These are phyloP conservation scores for Platyura marginata DNA, from an alignment of 1,140 invertebrate species.

Conservation along the genomic window DNA sequence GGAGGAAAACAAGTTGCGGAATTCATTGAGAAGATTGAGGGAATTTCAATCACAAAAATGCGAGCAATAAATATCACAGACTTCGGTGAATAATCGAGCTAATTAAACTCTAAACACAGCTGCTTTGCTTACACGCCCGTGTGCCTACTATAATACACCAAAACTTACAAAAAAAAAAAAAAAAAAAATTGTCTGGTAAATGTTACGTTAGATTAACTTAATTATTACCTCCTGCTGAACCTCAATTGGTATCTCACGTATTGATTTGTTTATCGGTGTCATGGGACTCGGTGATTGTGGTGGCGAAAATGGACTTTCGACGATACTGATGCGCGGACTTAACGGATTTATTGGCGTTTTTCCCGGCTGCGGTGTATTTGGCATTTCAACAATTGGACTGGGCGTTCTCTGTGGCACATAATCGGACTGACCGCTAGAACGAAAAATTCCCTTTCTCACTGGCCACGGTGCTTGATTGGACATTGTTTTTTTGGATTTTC, in stretches of 20 bases:
- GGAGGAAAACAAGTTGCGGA: no score
- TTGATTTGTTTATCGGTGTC: constrained; percentile 13
- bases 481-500: not conserved
- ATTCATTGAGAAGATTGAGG: no score
- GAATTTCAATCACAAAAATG: no score
- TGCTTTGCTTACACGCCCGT: no score
- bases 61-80: no score
- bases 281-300: constrained; percentile 21
- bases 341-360: constrained; percentile 5
- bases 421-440: constrained; percentile 26
- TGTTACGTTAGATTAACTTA: no score
- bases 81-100: no score
- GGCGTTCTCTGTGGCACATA: constrained; percentile 20
- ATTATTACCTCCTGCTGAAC: constrained; percentile 17
- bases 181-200: no score
- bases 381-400: constrained; percentile 22
- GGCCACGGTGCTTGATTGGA: constrained; percentile 41
- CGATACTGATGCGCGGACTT: constrained; percentile 8
- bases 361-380: constrained; percentile 23
- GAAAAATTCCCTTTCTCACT: constrained; percentile 39
- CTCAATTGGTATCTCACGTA: constrained; percentile 24
- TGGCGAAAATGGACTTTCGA: constrained; percentile 13
- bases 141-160: no score
- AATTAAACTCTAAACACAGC: no score
- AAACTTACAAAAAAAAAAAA: no score